Conservation (phyloP, 2,797 vertebrate species). For the Gorsachius magnificus region DNA sequence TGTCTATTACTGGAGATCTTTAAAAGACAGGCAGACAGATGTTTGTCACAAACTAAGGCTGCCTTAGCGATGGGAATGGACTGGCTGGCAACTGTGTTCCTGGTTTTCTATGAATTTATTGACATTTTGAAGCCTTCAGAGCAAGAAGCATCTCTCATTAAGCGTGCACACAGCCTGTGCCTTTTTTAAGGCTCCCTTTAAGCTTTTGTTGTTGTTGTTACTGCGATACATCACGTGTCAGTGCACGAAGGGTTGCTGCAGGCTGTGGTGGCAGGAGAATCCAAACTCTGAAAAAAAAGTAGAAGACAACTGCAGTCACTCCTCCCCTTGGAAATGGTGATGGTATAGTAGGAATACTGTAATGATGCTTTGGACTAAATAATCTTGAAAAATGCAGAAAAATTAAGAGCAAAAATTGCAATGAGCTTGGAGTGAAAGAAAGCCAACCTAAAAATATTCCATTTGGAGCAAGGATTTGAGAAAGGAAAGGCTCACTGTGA, state of each 20-base stretch:
- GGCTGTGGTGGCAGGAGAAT: background rate
- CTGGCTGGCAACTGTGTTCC: background rate
- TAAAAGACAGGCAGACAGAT: background rate
- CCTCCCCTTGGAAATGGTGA: background rate
- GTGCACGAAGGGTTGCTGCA: background rate
- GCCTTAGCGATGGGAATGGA: background rate
- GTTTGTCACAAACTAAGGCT: background rate
- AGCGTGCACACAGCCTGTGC: background rate
- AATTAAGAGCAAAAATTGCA: background rate
- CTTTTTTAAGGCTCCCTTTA: background rate
- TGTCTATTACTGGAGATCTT: background rate
- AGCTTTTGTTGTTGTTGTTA: no score
- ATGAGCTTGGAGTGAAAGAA: background rate
- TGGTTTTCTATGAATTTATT: background rate
- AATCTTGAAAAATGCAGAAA: background rate
- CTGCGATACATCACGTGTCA: background rate
- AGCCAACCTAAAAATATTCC: background rate
- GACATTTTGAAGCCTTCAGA: background rate
- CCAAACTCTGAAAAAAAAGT: background rate
- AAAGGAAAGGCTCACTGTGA: background rate
- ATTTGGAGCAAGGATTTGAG: background rate
- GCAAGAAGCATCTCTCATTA: background rate
- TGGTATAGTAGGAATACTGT: background rate
- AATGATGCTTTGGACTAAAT: background rate
- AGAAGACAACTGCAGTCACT: background rate